phyloP scores from a whole-genome alignment of 2,113 vertebrate species.

The Rhinolophus sinicus region DNA sequence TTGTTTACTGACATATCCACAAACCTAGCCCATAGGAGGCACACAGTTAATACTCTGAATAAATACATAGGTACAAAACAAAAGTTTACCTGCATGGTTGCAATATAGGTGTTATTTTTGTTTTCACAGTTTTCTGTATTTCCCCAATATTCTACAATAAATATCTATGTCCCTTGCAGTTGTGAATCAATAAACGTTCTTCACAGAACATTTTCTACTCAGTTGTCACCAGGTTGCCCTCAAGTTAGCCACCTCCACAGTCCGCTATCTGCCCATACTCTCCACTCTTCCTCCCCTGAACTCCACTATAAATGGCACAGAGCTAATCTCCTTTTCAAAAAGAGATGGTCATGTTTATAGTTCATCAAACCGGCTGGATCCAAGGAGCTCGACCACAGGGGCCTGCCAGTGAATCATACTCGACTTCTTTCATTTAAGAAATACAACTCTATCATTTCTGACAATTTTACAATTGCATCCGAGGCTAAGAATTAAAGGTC shows the following conservation, averaged over 20 bases:
- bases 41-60: neutral
- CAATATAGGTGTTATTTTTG: neutral
- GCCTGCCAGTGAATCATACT: neutral
- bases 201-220: neutral
- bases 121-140: neutral
- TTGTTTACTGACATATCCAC: neutral
- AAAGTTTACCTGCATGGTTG: neutral
- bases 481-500: neutral
- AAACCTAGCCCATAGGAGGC: neutral
- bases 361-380: neutral
- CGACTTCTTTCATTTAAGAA: neutral
- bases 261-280: too few relatives aligned
- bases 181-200: neutral
- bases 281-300: neutral
- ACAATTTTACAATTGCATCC: neutral
- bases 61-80: neutral
- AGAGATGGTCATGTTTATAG: neutral
- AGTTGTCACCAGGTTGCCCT: neutral
- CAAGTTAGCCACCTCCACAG: neutral
- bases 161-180: neutral
- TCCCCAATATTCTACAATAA: neutral
- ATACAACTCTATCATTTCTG: neutral
- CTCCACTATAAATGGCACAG: fast-evolving
- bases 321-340: neutral
- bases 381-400: neutral